These are phyloP conservation scores for Hirundichthys speculiger DNA, from an alignment of 2,113 vertebrate species.

Conservation along the genomic window DNA sequence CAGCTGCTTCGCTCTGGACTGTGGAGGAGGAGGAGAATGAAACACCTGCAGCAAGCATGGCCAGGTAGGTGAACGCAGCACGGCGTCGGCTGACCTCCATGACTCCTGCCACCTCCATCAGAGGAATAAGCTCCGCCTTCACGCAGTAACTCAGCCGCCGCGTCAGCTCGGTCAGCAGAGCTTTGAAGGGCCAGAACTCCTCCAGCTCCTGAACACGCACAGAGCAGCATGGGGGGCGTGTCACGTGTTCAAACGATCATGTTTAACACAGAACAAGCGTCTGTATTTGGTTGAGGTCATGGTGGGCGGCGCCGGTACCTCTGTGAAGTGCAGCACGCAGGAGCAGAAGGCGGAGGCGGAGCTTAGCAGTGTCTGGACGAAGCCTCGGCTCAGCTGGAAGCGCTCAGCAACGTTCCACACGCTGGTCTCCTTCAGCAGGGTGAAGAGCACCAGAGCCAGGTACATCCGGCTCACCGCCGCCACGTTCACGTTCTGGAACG, in stretches of 20 bases:
- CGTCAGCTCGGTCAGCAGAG: slow-evolving; percentile 88
- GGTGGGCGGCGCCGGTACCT: slow-evolving; percentile 79
- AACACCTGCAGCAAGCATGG: neutral
- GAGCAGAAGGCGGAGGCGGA: slow-evolving; percentile 90
- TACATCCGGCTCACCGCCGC: slow-evolving; percentile 85
- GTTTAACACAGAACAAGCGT: too few relatives aligned
- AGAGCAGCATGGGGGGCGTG: too few relatives aligned
- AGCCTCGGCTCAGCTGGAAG: slow-evolving; percentile 90
- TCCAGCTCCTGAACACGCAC: slow-evolving; percentile 87
- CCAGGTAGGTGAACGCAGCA: too few relatives aligned
- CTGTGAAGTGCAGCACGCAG: slow-evolving; percentile 92
- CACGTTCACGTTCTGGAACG: slow-evolving; percentile 80
- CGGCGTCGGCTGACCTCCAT: slow-evolving; percentile 83
- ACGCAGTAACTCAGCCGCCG: slow-evolving; percentile 92
- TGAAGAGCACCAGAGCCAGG: slow-evolving; percentile 87
- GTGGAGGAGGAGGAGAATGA: neutral
- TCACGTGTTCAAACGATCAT: too few relatives aligned
- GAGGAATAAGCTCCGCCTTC: slow-evolving; percentile 89
- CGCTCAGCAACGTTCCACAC: slow-evolving; percentile 89
- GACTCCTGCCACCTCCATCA: slow-evolving; percentile 96
- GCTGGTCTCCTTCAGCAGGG: slow-evolving; percentile 87
- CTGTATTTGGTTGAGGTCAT: too few relatives aligned
- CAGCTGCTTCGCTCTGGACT: slow-evolving; percentile 94
- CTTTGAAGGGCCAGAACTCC: slow-evolving; percentile 93
- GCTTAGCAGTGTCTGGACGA: slow-evolving; percentile 88